Evolutionary conservation across 2,797 vertebrate species (phyloP), one percentile per base, ranked within the genome.

Genomic region (Kryptolebias ocellatus): DNA sequence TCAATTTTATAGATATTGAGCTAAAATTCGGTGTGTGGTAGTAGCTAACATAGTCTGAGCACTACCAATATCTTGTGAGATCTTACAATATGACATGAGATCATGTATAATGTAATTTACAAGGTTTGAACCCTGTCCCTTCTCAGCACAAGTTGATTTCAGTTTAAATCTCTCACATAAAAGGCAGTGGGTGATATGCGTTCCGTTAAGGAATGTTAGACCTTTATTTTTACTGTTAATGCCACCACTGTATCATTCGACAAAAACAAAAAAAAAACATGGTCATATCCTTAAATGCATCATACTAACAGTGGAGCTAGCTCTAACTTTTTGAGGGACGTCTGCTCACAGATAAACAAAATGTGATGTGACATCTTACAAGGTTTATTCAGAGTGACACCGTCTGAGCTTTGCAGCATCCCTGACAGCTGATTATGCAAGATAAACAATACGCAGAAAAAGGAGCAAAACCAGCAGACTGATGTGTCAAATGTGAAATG

Each of bases 341-440:
- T 52, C 17, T 11, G 2, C 28, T 31, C 10, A 4, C 64, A 42
- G 56, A 79, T 51, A 55, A 57, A 67, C 3, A 29, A 60, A 79
- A 89, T 79, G 51, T 34, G 72, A 60, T 74, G 68, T 85, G 83
- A 85, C 81, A 76, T 80, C 56, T 72, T 73, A 78, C 79, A 74
- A 62, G 51, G 65, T 75, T 51, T 20, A 18, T 64, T 69, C 15
- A 57, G 55, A 7, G 18, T 44, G 70, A 66, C 72, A 15, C 17
- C 28, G 68, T 61, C 74, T 73, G 67, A 73, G 58, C 46, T 3
- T 64, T 39, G 75, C 69, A 54, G 68, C 64, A 78, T 71, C 63
- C 14, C 79, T 62, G 71, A 83, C 83, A 86, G 64, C 60, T 76
- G 81, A 75, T 89, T 83, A 86, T 70, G 75, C 74, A 84, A 89